Base-by-base conservation (phyloP, 1,140 invertebrate genomes). In the Olivierus martensii region DNA sequence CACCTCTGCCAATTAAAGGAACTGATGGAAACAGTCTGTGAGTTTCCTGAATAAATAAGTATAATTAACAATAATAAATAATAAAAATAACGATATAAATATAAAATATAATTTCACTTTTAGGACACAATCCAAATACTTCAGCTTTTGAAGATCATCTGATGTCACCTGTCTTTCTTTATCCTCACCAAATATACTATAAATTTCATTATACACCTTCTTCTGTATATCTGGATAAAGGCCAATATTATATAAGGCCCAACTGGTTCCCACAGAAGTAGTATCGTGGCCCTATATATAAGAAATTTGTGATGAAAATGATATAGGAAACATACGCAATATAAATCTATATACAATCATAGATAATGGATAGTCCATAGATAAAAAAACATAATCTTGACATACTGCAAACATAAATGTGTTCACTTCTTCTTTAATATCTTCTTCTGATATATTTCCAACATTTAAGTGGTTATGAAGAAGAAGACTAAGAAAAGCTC, bases 171-270 rank as follows among this genome's bases (percentile, higher is more conserved):
- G 50, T 21, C 64, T 49, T 34, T 65, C 59, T 0, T 45, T 49
- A 60, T 67, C 64, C 42, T 60, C 49, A 0, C 60, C 64, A 55
- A 69, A 65, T 18, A 71, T 63, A 3, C 41, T 9, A 19, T 65
- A 53, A 3, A 71, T n/a, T 50, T 71, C 69, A 45, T 67, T 61
- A 36, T 84, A 81, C 0, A 83, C 83, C 67, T 80, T 82, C 47
- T 70, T 75, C 61, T 91, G 87, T 3, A 88, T 76, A n/a, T 86
- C 74, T 15, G 81, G 86, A 63, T 84, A 75, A 37, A 80, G 65
- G 0, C 87, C 75, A 56, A 92, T 67, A 58, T 84, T 80, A 46
- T 87, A 75, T 49, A 92, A 60, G 3, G 68, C 64, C 75, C 75
- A 79, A 0, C 69, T 67, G 9, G 76, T 66, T 10, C 67, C 73